Conservation (phyloP, 2,113 vertebrate species). For the Mobula hypostoma region DNA sequence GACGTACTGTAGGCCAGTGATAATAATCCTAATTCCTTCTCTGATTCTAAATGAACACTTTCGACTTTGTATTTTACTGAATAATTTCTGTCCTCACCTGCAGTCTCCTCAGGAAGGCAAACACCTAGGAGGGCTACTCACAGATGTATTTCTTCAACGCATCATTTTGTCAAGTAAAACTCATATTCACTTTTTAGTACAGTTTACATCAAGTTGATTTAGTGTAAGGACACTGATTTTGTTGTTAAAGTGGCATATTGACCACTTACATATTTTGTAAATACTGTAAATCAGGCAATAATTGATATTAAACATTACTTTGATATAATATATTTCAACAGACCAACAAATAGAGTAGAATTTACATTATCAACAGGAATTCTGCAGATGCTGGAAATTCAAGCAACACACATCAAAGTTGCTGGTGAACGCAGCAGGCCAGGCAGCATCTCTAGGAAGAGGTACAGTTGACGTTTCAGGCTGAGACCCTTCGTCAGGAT, state of each 20-base stretch:
- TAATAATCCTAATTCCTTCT: too few relatives aligned
- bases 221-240: neutral
- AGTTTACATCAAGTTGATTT: neutral
- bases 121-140: neutral
- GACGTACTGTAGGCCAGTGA: too few relatives aligned
- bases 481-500: too few relatives aligned
- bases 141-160: neutral
- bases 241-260: neutral
- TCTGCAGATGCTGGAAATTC: too few relatives aligned
- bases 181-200: neutral
- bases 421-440: too few relatives aligned
- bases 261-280: neutral
- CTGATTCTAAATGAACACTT: neutral
- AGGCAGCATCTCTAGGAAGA: too few relatives aligned
- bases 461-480: too few relatives aligned
- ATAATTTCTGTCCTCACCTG: neutral
- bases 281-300: neutral
- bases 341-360: neutral
- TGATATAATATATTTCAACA: neutral
- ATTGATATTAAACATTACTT: neutral
- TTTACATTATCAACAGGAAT: neutral
- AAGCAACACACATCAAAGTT: too few relatives aligned
- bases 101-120: neutral
- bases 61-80: neutral
- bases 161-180: neutral